Evolutionary conservation across 2,888 invertebrate genomes (phyloP).

Genomic region (Drosophila merina): DNA sequence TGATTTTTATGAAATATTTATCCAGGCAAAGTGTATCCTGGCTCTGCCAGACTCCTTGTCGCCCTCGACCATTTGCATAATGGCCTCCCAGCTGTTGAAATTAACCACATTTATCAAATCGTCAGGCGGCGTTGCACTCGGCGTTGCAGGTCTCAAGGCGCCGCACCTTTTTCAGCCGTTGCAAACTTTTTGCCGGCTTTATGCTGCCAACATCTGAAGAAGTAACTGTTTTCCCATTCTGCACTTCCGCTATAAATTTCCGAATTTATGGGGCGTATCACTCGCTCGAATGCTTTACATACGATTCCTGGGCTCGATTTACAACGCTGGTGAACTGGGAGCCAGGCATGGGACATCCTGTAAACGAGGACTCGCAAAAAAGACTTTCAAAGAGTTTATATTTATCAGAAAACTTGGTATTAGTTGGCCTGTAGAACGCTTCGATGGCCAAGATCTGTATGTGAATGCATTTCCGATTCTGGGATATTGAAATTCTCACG

Average conservation of each 20-base stretch:
- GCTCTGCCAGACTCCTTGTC: constrained; percentile 3
- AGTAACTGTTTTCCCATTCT: constrained; percentile 75
- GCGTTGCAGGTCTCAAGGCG: neutral
- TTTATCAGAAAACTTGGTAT: neutral
- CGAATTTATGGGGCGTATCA: constrained; percentile 77
- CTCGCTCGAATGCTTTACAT: constrained; percentile 72
- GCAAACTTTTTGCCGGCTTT: constrained; percentile 33
- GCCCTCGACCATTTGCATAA: constrained; percentile 63
- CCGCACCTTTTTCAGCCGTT: constrained; percentile 9
- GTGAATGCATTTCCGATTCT: constrained; percentile 12
- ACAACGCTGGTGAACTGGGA: constrained; percentile 1
- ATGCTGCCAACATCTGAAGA: constrained; percentile 25
- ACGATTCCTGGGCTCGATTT: constrained; percentile 44
- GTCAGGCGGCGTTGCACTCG: constrained; percentile 27
- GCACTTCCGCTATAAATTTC: constrained; percentile 76
- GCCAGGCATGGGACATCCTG: constrained; percentile 12
- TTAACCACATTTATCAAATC: constrained; percentile 70
- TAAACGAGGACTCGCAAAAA: constrained; percentile 16
- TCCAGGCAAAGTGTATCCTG: constrained; percentile 15
- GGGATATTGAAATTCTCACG: constrained; percentile 39
- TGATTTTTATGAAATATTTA: constrained; percentile 47
- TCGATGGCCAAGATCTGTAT: neutral
- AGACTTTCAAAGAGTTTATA: constrained; percentile 11
- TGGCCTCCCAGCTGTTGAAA: constrained; percentile 57
- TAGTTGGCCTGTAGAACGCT: neutral